These are phyloP conservation scores for Drosophila merina DNA, from an alignment of 2,888 invertebrate species.

Conservation along the genomic window DNA sequence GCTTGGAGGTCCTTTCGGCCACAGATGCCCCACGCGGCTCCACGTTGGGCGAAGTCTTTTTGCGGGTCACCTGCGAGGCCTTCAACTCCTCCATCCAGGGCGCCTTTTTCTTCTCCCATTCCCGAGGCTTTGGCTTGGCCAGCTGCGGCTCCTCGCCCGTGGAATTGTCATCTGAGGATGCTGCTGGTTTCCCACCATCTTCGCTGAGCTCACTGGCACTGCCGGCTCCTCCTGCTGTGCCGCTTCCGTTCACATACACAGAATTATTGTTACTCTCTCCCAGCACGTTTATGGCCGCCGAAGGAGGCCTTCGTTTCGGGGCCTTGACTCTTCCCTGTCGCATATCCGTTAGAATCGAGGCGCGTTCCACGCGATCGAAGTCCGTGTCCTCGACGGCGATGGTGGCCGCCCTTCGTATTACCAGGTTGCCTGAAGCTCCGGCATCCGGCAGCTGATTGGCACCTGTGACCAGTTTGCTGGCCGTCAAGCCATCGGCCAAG, in stretches of 20 bases:
- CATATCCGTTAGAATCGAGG: constrained; percentile 87
- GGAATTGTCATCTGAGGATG: constrained; percentile 80
- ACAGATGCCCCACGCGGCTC: constrained; percentile 71
- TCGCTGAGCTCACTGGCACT: constrained; percentile 70
- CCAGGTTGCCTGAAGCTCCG: constrained; percentile 69
- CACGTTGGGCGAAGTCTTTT: constrained; percentile 82
- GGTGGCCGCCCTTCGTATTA: constrained; percentile 78
- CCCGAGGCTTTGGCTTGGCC: constrained; percentile 87
- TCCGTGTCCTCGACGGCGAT: constrained; percentile 82
- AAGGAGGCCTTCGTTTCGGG: constrained; percentile 87
- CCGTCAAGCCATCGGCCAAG: constrained; percentile 84
- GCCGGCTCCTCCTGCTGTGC: constrained; percentile 58
- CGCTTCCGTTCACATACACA: constrained; percentile 81
- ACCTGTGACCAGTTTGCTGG: constrained; percentile 83
- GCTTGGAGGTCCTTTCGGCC: constrained; percentile 72
- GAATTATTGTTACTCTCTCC: constrained; percentile 82
- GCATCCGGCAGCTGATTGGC: constrained; percentile 63
- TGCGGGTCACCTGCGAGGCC: constrained; percentile 87
- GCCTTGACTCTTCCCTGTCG: constrained; percentile 86
- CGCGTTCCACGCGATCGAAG: constrained; percentile 88
- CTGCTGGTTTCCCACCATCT: constrained; percentile 56
- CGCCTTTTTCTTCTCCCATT: constrained; percentile 90
- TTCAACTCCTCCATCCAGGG: constrained; percentile 94
- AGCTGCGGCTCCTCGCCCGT: constrained; percentile 81
- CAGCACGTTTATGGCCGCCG: constrained; percentile 84